Evolutionary conservation across 2,113 vertebrate genomes (phyloP).

Genomic region (Sceloporus tristichus): DNA sequence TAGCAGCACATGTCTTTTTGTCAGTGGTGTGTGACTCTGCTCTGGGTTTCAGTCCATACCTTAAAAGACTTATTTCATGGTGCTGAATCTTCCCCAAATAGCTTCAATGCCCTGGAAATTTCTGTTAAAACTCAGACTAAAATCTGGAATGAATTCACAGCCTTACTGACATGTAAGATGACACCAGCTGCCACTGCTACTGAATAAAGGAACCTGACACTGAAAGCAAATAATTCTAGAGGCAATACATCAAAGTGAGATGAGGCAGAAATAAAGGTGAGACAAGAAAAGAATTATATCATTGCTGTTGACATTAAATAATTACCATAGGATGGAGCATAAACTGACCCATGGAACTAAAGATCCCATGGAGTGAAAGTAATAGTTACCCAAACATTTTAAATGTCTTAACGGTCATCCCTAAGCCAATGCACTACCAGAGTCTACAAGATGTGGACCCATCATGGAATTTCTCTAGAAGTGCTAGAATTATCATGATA

Average conservation of each 20-base stretch:
- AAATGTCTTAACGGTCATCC: neutral
- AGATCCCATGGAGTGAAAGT: neutral
- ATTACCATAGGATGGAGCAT: neutral
- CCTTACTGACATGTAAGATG: too few relatives aligned
- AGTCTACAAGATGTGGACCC: neutral
- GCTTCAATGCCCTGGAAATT: too few relatives aligned
- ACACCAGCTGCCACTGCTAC: neutral
- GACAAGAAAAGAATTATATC: neutral
- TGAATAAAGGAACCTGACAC: neutral
- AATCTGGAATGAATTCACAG: too few relatives aligned
- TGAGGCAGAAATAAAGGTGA: neutral
- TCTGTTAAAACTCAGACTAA: too few relatives aligned
- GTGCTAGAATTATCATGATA: neutral
- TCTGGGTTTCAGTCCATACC: too few relatives aligned
- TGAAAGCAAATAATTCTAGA: neutral
- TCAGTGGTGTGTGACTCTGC: too few relatives aligned
- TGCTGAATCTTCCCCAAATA: too few relatives aligned
- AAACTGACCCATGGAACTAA: neutral
- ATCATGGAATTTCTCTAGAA: conserved; percentile 13
- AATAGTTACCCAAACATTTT: neutral
- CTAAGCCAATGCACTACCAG: neutral
- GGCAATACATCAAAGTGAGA: neutral
- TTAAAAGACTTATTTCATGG: too few relatives aligned
- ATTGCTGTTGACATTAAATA: neutral
- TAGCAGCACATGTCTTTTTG: too few relatives aligned